Base-by-base conservation (phyloP, 2,888 invertebrate species). In the Unio pictorum region DNA sequence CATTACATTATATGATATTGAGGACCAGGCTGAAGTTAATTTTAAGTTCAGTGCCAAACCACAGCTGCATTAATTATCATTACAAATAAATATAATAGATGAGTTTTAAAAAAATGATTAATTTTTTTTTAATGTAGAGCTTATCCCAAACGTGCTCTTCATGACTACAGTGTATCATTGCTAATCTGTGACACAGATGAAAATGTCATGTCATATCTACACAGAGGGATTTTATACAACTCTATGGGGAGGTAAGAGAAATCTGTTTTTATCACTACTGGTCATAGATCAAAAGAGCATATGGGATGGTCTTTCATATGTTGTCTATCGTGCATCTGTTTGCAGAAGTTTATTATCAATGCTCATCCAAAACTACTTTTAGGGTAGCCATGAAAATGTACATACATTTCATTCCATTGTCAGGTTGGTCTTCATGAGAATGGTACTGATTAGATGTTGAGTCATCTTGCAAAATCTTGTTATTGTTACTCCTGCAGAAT, bases 161-260 rank as follows among this genome's bases (percentile, higher is more conserved):
- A 87, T 77, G 90, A 90, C 79, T 88, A 85, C 80, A 90, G 90
- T 77, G 82, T 89, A 23, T 89, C 90, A 1, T 77, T 90, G 62
- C 69, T 90, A 67, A 84, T 90, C 34, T 86, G 90, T 72, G 86
- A 88, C 69, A 73, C 78, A 6, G 87, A 87, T 45, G 87, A 87
- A 6, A 90, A 90, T 76, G 72, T 88, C 55, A 82, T 85, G 75
- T 82, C 88, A 17, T 89, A 84, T 75, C 82, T 90, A 4, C 89
- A 90, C 69, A 76, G 90, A 60, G 90, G 89, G 6, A 88, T 90
- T 54, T 82, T 90, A 17, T 90, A 90, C 73, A 84, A 87, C 63
- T 75, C 86, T 6, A 81, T 88, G 71, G 84, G 84, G 63, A 84
- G 80, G 89, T 89, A 75, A 80, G 83, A 65, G 6, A 77, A 45